A percentile compares a stretch with the other conserved stretches of the same genome.
Evolutionary conservation across 1,140 invertebrate genomes (phyloP).

Genomic region (Stegodyphus dumicola): DNA sequence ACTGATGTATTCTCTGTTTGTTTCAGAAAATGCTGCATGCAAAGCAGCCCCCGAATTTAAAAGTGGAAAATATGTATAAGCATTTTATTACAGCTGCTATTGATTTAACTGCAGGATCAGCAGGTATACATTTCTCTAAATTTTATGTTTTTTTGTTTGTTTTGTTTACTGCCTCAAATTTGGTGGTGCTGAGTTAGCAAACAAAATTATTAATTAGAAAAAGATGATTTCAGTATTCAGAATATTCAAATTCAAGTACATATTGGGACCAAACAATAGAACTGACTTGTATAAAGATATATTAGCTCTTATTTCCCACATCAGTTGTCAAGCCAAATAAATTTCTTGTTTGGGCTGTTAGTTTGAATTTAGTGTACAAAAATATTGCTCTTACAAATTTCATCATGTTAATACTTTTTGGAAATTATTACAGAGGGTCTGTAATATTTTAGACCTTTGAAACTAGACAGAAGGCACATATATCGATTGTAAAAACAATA

Average conservation of each 20-base stretch:
- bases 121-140: constrained; percentile 47
- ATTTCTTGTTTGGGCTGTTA: not conserved
- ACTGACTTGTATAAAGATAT: not conserved
- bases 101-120: constrained; percentile 65
- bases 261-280: not conserved
- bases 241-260: not conserved
- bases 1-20: too few relatives aligned
- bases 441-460: too few relatives aligned
- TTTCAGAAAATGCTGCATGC: too few relatives aligned
- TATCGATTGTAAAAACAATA: too few relatives aligned
- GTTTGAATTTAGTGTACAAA: too few relatives aligned
- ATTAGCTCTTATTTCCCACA: not conserved
- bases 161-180: not conserved
- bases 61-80: constrained; percentile 5
- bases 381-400: too few relatives aligned
- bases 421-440: too few relatives aligned
- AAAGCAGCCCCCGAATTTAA: too few relatives aligned
- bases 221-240: not conserved
- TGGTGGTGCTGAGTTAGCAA: not conserved
- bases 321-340: not conserved
- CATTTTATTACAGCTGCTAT: constrained; percentile 62
- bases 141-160: not conserved
- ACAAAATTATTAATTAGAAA: not conserved
- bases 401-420: too few relatives aligned
- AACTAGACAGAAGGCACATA: too few relatives aligned